Evolutionary conservation across 2,888 invertebrate genomes (phyloP), one percentile per base, ranked within the genome.

Genomic region (Diarsia dahlii): DNA sequence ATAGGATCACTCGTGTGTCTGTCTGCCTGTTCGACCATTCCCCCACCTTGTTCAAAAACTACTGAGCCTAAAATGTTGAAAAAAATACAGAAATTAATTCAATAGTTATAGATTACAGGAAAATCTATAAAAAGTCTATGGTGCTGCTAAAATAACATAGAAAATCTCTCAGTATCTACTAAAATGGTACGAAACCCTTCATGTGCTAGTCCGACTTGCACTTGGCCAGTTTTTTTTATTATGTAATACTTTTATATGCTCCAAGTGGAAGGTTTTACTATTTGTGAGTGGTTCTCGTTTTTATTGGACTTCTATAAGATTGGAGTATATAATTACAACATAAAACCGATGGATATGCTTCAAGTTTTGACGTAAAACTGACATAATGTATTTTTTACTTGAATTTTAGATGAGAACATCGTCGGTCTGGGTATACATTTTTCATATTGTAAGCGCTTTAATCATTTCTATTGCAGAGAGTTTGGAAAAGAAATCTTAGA

Each of bases 171-270:
- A 39, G 6, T 39, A 39, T 39, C 39, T 4, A 39, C 39, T 39
- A 4, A 2, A 39, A 39, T 39, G 39, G 39, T 39, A 39, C 39
- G 6, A 4, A 39, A 39, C 39, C 39, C 39, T 39, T 39, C 39
- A 3, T 5, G 39, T 39, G 39, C 39, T 3, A 39, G 39, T 39
- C 39, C 4, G 2, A 39, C 39, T 39, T 39, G 4, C 2, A 39
- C 39, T 39, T 39, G 39, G 2, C 39, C 39, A 39, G 39, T 39
- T 39, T 39, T 39, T 39, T 39, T 39, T 39, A 73, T 84, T 68
- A 81, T 74, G 50, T 79, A 74, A 79, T 62, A 65, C 48, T 74
- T 71, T 75, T 84, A 82, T 84, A 75, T 84, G 64, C 58, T 72
- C 34, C 28, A 28, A 71, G 69, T 80, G 65, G 60, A 74, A 58